phyloP scores from a whole-genome alignment of 2,797 vertebrate genomes.

The Clarias fuscus region DNA sequence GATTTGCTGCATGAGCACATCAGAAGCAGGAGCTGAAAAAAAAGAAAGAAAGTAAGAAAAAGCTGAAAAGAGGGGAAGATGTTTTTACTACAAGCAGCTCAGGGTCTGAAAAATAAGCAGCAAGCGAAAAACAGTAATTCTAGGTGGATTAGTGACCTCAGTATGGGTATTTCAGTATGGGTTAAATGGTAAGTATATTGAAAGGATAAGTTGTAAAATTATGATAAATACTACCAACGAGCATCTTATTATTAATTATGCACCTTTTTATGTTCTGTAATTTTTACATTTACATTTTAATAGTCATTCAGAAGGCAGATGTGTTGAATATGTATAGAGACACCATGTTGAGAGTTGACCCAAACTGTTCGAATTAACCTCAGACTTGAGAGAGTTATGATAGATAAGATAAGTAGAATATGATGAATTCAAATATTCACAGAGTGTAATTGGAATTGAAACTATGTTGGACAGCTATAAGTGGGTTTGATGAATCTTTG shows the following conservation, averaged over 20 bases:
- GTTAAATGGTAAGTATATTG: not conserved
- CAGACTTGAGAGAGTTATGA: not conserved
- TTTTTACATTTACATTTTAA: not conserved
- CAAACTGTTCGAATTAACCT: constrained; percentile 6
- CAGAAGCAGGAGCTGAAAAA: constrained; percentile 10
- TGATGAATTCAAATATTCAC: not conserved
- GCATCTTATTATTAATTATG: not conserved
- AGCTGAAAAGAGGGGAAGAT: constrained; percentile 8
- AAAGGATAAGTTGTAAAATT: not conserved
- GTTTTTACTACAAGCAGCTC: constrained; percentile 28
- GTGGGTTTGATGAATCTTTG: not conserved
- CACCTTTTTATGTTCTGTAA: not conserved
- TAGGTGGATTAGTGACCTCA: not conserved
- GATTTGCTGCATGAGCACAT: constrained; percentile 52
- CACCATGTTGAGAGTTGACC: not conserved
- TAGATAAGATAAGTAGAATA: not conserved
- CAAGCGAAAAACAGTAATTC: constrained; percentile 37
- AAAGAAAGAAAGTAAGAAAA: constrained; percentile 28
- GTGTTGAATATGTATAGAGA: constrained; percentile 3
- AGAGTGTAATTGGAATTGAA: not conserved
- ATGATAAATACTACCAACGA: not conserved
- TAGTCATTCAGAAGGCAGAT: not conserved
- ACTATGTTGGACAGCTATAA: not conserved
- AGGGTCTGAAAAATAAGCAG: constrained; percentile 27
- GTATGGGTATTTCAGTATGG: not conserved